Percentiles rank a stretch among this genome's conserved stretches.
Conservation (phyloP, 2,797 vertebrate species). For the Muscicapa comitata region DNA sequence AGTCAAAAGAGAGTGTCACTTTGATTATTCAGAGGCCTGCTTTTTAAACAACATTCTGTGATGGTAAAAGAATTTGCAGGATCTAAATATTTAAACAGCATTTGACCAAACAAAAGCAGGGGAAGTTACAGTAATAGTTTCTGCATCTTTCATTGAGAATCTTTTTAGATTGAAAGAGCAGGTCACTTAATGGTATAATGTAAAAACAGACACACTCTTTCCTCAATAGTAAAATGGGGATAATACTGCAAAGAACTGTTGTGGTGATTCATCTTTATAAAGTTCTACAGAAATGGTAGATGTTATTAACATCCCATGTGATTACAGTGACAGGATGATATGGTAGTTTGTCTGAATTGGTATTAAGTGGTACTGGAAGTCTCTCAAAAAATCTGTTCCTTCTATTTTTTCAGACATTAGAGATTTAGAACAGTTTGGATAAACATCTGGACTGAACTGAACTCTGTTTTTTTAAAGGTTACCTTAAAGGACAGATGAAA, state of each 20-base stretch:
- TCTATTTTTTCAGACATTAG: neutral
- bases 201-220: neutral
- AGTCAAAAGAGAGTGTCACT: neutral
- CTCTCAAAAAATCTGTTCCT: neutral
- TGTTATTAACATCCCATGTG: constrained; percentile 16
- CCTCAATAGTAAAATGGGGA: neutral
- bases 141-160: neutral
- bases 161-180: neutral
- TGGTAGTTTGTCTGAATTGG: constrained; percentile 30
- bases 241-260: neutral
- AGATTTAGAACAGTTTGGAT: constrained; percentile 10
- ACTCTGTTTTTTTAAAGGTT: constrained; percentile 7
- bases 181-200: neutral
- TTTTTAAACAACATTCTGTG: neutral
- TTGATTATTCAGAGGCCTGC: neutral
- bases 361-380: constrained; percentile 23
- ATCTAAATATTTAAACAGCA: constrained; percentile 33
- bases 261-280: constrained; percentile 20
- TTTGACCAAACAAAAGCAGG: constrained; percentile 4
- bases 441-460: constrained; percentile 19
- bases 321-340: constrained; percentile 37
- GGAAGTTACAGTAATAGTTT: neutral
- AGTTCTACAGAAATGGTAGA: neutral
- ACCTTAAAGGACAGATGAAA: constrained; percentile 12
- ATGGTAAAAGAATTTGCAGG: neutral